phyloP scores from a whole-genome alignment of 2,113 vertebrate genomes.

The Eidolon helvum region DNA sequence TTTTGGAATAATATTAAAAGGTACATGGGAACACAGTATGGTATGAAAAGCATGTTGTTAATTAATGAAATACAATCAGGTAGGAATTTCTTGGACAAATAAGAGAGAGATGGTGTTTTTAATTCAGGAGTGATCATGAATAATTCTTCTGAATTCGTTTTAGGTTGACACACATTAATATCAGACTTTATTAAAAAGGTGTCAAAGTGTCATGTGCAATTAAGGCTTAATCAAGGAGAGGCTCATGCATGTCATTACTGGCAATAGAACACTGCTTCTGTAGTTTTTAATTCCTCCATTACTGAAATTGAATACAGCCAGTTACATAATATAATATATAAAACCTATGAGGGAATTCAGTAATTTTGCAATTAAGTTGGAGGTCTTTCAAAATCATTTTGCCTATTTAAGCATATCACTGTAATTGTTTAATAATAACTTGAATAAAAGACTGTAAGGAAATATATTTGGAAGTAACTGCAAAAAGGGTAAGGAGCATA shows the following conservation, averaged over 20 bases:
- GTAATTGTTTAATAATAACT: conserved; percentile 29
- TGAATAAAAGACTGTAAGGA: conserved; percentile 31
- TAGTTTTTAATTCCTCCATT: conserved; percentile 6
- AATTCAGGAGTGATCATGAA: background rate
- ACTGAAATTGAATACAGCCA: conserved; percentile 24
- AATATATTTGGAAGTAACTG: background rate
- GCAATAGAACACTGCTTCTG: background rate
- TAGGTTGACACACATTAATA: conserved; percentile 11
- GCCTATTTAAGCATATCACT: background rate
- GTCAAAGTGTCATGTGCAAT: conserved; percentile 4
- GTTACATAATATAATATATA: background rate
- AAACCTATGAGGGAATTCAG: background rate
- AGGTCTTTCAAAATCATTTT: conserved; percentile 29
- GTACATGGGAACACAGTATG: background rate
- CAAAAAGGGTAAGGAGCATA: background rate
- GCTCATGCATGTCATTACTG: background rate
- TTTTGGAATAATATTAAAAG: background rate
- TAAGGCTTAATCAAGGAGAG: background rate
- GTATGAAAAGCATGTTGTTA: background rate
- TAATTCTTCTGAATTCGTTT: conserved; percentile 30
- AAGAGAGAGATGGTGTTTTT: background rate
- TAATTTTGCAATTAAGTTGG: conserved; percentile 44
- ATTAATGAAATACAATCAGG: background rate
- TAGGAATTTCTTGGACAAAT: background rate
- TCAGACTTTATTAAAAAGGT: background rate